Evolutionary conservation across 1,140 invertebrate species (phyloP).

Genomic region (Cydia strobilella): DNA sequence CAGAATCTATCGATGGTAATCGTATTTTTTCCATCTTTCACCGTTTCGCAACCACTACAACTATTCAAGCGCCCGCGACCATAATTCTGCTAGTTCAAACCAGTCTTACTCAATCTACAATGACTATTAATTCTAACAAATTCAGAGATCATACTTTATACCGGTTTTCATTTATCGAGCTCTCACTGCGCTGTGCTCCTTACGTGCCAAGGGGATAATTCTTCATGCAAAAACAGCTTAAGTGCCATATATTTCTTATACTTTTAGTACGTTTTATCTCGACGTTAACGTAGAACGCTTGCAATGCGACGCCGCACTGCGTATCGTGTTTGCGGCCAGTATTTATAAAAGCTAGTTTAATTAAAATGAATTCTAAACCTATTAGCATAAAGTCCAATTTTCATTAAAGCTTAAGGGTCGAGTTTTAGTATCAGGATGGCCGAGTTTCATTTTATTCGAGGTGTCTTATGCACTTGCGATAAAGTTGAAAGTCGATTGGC

Average conservation of each 20-base stretch:
- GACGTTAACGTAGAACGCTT: conserved; percentile 5
- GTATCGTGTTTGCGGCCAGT: conserved; percentile 1
- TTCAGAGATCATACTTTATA: too few relatives aligned
- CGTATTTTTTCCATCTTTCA: too few relatives aligned
- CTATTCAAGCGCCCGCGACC: too few relatives aligned
- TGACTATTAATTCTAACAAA: too few relatives aligned
- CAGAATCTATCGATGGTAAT: too few relatives aligned
- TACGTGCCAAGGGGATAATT: not conserved
- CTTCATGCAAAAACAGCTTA: not conserved
- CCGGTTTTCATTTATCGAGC: too few relatives aligned
- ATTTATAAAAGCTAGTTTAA: not conserved
- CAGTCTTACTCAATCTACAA: too few relatives aligned
- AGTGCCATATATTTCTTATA: not conserved
- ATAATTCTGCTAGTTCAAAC: too few relatives aligned
- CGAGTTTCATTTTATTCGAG: not conserved
- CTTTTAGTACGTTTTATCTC: not conserved
- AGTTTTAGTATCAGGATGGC: conserved; percentile 1
- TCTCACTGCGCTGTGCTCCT: too few relatives aligned
- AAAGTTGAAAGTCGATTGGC: conserved; percentile 5
- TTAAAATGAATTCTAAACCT: not conserved
- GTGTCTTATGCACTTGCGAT: not conserved
- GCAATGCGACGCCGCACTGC: conserved; percentile 26
- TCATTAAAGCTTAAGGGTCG: not conserved
- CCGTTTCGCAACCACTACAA: too few relatives aligned
- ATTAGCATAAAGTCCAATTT: not conserved